Evolutionary conservation across 92 coral and sea anemone genomes (phyloP), one percentile per base, ranked within the genome.

Genomic region (Zoanthus gigantus): DNA sequence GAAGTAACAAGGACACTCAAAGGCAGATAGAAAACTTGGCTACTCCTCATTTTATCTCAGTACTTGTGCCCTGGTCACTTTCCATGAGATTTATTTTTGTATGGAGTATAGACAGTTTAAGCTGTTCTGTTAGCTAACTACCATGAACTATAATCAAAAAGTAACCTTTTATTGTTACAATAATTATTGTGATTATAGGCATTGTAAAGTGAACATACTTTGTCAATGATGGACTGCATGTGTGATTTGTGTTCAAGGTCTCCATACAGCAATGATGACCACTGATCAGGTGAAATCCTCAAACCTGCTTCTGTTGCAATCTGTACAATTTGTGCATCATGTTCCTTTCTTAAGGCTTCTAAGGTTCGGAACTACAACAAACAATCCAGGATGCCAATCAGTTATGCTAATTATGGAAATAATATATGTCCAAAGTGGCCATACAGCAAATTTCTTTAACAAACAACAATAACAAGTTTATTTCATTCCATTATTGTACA

Each of bases 231-330:
- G 28, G 98, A 95, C 67, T 95, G 98, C 98, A 95, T 95, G 87
- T 95, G 98, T 9, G 98, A 95, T 86, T 95, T 95, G 85, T 95
- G 93, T 44, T 93, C 98, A 58, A 91, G 88, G 69, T 95, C 98
- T 23, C 98, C 98, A 85, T 95, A 95, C 78, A 95, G 86, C 53
- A 95, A 85, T 6, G 98, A 95, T 4, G 98, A 95, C 98, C 98
- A 95, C 93, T 95, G 98, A 71, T 95, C 98, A 15, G 98, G 98
- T 30, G 95, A 94, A 42, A 95, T 95, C 71, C 98, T 92, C 74
- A 95, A 91, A 10, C 98, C 98, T 84, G 98, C 98, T 77, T 95
- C 98, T 83, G 92, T 95, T 53, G 98, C 98, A 65, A 95, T 95
- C 61, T 93, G 98, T 31, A 95, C 98, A 77, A 95, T 95, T 83